Evolutionary conservation across 1,140 invertebrate genomes (phyloP), one percentile per base, ranked within the genome.

Genomic region (Bombus affinis): DNA sequence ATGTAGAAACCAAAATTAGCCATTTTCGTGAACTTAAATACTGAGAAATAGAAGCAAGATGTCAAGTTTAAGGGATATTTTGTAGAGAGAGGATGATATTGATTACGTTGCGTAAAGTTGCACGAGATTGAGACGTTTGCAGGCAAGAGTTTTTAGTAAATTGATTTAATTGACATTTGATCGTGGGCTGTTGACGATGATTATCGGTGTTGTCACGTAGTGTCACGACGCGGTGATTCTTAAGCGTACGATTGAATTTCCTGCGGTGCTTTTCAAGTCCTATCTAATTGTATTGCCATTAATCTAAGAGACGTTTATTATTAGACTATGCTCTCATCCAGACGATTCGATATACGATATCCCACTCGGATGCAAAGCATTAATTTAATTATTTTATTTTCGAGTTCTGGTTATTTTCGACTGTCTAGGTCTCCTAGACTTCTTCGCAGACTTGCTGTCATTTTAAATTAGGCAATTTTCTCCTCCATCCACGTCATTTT

Each of bases 281-380:
- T 76, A 22, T 79, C 53, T 84, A 84, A 84, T 84, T 84, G 82
- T 84, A 84, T 84, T 84, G 82, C 82, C 82, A 84, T 84, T 84
- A 84, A 84, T 84, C 82, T 84, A 77, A 84, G 75, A 78, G 75
- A 47, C 82, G 82, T 79, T 79, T 84, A 84, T 84, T 84, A 79
- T 84, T 71, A 28, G 82, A 25, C 37, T 9, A 44, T 84, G 82
- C 75, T 79, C 82, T 84, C 82, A 84, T 84, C 75, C 82, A 71
- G 82, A 84, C 75, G 77, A 84, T 84, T 79, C 82, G 82, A 84
- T 84, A 84, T 84, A 84, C 82, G 82, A 78, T 71, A 39, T 66
- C 66, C 42, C 28, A 8, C 75, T 59, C 81, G 81, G 66, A 71
- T 84, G 82, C 82, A 79, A 84, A 84, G 82, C 82, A 79, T 84